These are phyloP conservation scores for Anas bahamensis DNA, from an alignment of 2,797 vertebrate species.

Conservation along the genomic window DNA sequence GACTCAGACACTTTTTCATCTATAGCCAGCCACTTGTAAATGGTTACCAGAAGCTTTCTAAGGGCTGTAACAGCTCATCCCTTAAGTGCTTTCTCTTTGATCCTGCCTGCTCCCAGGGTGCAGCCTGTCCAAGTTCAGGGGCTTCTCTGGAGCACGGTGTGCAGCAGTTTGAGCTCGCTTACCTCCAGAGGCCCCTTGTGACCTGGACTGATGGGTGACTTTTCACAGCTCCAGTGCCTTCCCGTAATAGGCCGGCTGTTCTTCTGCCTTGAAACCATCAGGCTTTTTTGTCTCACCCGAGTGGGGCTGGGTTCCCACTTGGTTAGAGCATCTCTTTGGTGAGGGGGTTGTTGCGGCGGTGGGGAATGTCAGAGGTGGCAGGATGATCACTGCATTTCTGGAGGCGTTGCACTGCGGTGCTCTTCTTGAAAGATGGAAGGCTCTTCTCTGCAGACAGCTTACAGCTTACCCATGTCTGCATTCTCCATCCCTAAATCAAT, in stretches of 20 bases:
- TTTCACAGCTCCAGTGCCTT: background rate
- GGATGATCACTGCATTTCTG: background rate
- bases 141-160: background rate
- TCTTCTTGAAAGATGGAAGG: background rate
- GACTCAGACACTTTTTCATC: background rate
- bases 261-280: background rate
- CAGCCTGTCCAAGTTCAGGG: accelerated
- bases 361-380: background rate
- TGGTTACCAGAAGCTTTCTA: background rate
- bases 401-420: background rate
- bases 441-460: background rate
- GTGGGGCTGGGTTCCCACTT: background rate
- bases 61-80: background rate
- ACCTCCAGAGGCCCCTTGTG: too few species aligned
- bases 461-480: background rate
- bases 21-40: background rate
- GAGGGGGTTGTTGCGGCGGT: background rate
- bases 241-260: background rate
- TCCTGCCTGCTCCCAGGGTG: background rate
- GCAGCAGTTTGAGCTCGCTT: background rate
- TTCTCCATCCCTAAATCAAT: conserved; percentile 22
- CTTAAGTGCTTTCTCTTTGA: background rate
- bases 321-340: background rate
- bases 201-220: background rate
- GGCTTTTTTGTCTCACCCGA: background rate